These are phyloP conservation scores for Pelodiscus sinensis DNA, from an alignment of 2,113 vertebrate species.

Conservation along the genomic window DNA sequence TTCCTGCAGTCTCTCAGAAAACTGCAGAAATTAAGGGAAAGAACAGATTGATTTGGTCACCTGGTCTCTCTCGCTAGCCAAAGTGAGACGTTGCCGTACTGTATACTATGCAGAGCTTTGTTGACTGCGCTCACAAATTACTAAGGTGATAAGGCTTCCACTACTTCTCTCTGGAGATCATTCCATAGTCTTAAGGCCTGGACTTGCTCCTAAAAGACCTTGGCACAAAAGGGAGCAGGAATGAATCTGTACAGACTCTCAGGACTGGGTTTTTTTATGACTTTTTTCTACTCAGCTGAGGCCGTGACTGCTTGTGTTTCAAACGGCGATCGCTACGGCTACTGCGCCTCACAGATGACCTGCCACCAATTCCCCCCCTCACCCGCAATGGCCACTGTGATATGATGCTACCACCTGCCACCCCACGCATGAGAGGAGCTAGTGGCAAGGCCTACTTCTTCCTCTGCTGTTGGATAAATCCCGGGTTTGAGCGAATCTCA, in stretches of 20 bases:
- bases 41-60: neutral
- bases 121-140: conserved; percentile 9
- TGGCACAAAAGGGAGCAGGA: neutral
- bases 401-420: neutral
- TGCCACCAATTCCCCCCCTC: accelerated
- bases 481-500: neutral
- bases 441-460: neutral
- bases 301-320: neutral
- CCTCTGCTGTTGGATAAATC: neutral
- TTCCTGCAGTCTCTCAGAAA: conserved; percentile 4
- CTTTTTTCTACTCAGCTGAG: neutral
- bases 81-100: neutral
- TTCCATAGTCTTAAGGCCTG: neutral
- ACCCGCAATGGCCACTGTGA: neutral
- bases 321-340: neutral
- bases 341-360: neutral
- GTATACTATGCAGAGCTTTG: neutral
- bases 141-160: accelerated
- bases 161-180: neutral
- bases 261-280: neutral
- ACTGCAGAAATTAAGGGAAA: neutral
- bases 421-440: neutral
- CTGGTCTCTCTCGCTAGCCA: neutral
- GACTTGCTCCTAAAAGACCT: neutral
- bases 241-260: neutral